Base-by-base conservation (phyloP, 2,888 invertebrate species). In the Frankliniella fusca region DNA sequence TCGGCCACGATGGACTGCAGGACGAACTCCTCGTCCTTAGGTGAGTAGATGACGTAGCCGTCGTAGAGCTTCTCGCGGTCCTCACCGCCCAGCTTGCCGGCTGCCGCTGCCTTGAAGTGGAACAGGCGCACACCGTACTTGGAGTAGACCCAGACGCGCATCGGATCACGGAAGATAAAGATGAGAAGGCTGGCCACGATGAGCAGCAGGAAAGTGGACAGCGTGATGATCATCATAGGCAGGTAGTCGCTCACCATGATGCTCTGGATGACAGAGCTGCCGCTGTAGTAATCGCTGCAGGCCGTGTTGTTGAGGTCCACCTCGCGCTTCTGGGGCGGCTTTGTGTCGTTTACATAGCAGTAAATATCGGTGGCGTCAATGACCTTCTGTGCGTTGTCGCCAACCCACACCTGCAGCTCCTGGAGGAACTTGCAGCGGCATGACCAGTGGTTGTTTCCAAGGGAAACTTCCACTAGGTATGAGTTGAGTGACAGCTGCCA, bases 1-100 rank as follows among this genome's bases (percentile, higher is more conserved):
- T 95, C 95, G 82, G 93, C 93, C 70, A 94, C 95, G 85, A 97
- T 90, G 81, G 94, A 94, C 86, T 95, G 94, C 83, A 95, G 91
- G 8, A 97, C 95, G 87, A 96, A 96, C 87, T 95, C 94, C 87
- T 96, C 96, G 88, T 97, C 97, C 89, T 95, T 95, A 80, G 95
- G 94, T 86, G 96, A 95, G 89, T 97, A 98, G 86, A 96, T 93
- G 20, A 98, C 94, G 88, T 97, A 97, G 81, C 95, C 97, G 87
- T 98, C 97, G 89, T 96, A 97, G 50, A 95, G 90, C 86, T 95
- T 95, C 86, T 96, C 95, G 84, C 93, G 92, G 86, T 95, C 95
- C 87, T 95, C 95, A 87, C 91, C 93, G 81, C 84, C 85, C 82
- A 85, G 85, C 81, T 86, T 87, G 28, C 84, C 84, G 20, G 91